Conservation (phyloP, 2,113 vertebrate genomes). For the Pelecanus crispus region DNA sequence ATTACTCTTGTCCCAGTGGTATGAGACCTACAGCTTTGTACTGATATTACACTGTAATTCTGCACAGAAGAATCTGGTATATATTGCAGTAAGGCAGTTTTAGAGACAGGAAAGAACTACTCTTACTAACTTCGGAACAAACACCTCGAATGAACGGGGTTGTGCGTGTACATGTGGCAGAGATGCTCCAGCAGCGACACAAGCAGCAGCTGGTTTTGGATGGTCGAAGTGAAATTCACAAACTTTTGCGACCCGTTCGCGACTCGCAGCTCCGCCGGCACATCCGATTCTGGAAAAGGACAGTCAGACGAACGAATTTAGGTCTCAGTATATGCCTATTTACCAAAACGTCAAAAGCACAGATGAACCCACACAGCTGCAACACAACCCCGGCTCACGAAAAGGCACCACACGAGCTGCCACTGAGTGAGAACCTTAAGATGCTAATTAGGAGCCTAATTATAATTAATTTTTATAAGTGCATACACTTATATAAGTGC, state of each 20-base stretch:
- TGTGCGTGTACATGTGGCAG: conserved; percentile 88
- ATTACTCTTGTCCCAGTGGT: not conserved
- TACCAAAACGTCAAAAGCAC: not conserved
- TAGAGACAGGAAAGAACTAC: not conserved
- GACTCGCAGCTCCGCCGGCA: conserved; percentile 75
- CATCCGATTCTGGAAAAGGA: conserved; percentile 80
- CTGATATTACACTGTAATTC: not conserved
- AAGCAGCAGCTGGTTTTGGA: conserved; percentile 92
- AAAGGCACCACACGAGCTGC: not conserved
- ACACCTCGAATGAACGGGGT: conserved; percentile 79
- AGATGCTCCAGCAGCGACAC: conserved; percentile 93
- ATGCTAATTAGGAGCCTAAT: not conserved
- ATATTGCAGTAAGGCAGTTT: not conserved
- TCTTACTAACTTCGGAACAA: conserved; percentile 87
- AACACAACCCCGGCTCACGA: not conserved
- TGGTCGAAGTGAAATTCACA: conserved; percentile 82
- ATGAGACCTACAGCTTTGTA: not conserved
- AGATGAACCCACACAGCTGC: not conserved
- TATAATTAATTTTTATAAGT: not conserved
- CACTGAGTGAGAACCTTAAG: not conserved
- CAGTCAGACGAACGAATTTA: not conserved
- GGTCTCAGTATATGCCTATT: fast-evolving
- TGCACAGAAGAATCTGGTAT: not conserved
- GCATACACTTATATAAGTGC: too few species aligned
- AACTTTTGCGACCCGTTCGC: conserved; percentile 75